Conservation (phyloP, 1,140 invertebrate species). For the Rhopalosiphum maidis region DNA sequence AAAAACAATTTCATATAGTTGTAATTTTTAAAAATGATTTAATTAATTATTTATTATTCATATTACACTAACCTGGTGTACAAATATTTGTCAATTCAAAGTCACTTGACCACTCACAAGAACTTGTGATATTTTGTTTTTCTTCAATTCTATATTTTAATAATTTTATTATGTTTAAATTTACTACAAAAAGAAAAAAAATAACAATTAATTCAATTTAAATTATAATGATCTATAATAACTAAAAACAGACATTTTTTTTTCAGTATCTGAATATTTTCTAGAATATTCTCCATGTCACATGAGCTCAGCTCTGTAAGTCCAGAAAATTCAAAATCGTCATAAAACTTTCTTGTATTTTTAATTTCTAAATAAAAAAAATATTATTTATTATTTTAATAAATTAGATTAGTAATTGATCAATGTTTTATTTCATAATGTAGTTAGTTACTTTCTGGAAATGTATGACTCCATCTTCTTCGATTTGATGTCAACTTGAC, state of each 20-base stretch:
- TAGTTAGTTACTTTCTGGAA: conserved; percentile 81
- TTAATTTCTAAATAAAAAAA: conserved; percentile 23
- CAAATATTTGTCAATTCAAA: conserved; percentile 7
- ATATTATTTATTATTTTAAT: background rate
- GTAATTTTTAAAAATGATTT: background rate
- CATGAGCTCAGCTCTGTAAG: background rate
- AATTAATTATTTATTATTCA: background rate
- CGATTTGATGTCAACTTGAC: conserved; percentile 97
- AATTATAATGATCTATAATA: background rate
- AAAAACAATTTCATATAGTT: background rate
- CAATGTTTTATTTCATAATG: background rate
- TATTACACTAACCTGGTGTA: conserved; percentile 23
- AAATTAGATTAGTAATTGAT: background rate
- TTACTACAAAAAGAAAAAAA: conserved; percentile 11
- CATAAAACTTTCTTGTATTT: background rate
- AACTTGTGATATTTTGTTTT: conserved; percentile 42
- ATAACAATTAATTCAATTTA: background rate
- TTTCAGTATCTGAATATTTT: background rate
- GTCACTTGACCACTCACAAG: background rate
- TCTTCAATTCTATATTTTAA: conserved; percentile 38
- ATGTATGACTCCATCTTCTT: conserved; percentile 97
- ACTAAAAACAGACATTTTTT: background rate
- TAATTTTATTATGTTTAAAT: conserved; percentile 14
- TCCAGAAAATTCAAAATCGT: background rate
- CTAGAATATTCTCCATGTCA: background rate